These are phyloP conservation scores for Sebastes hubbsi DNA, from an alignment of 2,797 vertebrate species.

Conservation along the genomic window DNA sequence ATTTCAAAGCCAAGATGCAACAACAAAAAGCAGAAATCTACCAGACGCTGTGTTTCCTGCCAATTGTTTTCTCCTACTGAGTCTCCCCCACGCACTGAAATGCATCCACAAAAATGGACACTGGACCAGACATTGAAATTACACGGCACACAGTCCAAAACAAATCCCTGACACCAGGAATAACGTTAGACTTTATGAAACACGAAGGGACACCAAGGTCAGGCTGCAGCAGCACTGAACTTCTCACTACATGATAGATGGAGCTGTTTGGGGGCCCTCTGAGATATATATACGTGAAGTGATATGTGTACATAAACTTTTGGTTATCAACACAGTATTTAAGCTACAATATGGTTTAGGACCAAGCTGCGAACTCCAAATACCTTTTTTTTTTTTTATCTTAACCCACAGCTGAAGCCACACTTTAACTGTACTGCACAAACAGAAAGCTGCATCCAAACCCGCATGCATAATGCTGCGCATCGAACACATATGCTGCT, in stretches of 20 bases:
- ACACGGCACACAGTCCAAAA: slow-evolving; percentile 77
- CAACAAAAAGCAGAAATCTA: slow-evolving; percentile 37
- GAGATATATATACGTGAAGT: slow-evolving; percentile 13
- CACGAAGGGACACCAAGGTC: slow-evolving; percentile 62
- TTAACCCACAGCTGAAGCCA: slow-evolving; percentile 42
- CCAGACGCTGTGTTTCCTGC: slow-evolving; percentile 36
- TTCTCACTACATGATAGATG: slow-evolving; percentile 39
- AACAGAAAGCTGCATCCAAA: slow-evolving; percentile 60
- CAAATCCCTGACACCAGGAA: slow-evolving; percentile 75
- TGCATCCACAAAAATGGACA: slow-evolving; percentile 64
- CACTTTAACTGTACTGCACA: slow-evolving; percentile 22
- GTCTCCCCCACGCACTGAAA: slow-evolving; percentile 51
- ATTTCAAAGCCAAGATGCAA: slow-evolving; percentile 15
- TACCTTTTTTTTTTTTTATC: slow-evolving; percentile 16
- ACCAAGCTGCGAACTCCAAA: slow-evolving; percentile 38
- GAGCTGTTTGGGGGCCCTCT: slow-evolving; percentile 4
- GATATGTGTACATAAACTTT: slow-evolving; percentile 37
- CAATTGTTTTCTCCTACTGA: slow-evolving; percentile 56
- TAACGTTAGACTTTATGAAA: slow-evolving; percentile 63
- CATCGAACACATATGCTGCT: slow-evolving; percentile 37
- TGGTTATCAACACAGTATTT: slow-evolving; percentile 53
- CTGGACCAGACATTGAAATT: slow-evolving; percentile 83
- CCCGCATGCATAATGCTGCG: slow-evolving; percentile 45
- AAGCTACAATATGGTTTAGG: slow-evolving; percentile 31
- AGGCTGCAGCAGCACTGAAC: slow-evolving; percentile 30